Base-by-base conservation (phyloP, 2,888 invertebrate species). In the Microctonus aethiopoides region DNA sequence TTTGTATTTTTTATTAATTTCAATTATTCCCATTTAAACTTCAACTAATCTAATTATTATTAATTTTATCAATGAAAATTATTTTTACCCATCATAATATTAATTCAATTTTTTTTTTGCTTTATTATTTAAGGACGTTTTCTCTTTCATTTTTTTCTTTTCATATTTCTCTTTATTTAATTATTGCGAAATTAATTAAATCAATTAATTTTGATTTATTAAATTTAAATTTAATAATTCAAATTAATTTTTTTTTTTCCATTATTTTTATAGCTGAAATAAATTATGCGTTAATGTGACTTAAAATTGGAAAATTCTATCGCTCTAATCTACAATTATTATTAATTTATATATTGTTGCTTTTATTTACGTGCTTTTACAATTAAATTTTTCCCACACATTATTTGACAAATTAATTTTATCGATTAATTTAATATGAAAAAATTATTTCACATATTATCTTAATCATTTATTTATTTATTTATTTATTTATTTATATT, bases 1-100 rank as follows among this genome's bases (percentile, higher is more conserved):
- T n/a, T n/a, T n/a, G n/a, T n/a, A n/a, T n/a, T n/a, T n/a, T 57
- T 46, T 63, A 46, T 36, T 67, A n/a, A 34, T 41, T 71, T 51
- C 20, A 62, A 62, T 67, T 7, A 4, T 1, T n/a, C n/a, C n/a
- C 16, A 13, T 41, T 1, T 7, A 4, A 46, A 46, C 62, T 39
- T 32, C 56, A 22, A 10, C 46, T 22, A 7, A 10, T 63, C 20
- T 29, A 22, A n/a, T n/a, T n/a, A 22, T 60, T 60, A 41, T 6
- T 7, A n/a, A 54, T 32, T 67, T 60, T 24, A 26, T 67, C 34
- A 26, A 24, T 61, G 36, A n/a, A 22, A n/a, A n/a, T n/a, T n/a
- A n/a, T 51, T 51, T 65, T 54, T 34, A 9, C n/a, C 16, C 13
- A 41, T n/a, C 22, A 11, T 41, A 61, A 13, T 56, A 26, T n/a